These are phyloP conservation scores for Drosophila nigromelanica DNA, from an alignment of 1,140 invertebrate genomes.

Conservation along the genomic window DNA sequence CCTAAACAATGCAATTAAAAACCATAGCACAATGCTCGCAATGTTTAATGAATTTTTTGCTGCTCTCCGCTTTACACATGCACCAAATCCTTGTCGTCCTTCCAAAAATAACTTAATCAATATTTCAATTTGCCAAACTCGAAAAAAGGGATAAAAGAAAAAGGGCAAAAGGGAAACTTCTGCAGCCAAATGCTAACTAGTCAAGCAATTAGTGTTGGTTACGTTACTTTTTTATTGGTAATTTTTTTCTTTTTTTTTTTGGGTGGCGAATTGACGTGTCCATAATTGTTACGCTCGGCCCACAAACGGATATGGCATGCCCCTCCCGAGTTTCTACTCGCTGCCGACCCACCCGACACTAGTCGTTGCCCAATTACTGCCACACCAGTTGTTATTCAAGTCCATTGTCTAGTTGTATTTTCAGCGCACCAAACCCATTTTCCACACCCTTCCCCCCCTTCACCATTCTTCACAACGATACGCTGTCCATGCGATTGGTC, in stretches of 20 bases:
- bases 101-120: conserved; percentile 65
- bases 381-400: conserved; percentile 58
- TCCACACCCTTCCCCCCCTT: too few relatives aligned
- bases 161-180: conserved; percentile 4
- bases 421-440: not conserved
- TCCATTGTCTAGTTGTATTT: conserved; percentile 31
- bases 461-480: not conserved
- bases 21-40: not conserved
- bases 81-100: not conserved
- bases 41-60: conserved; percentile 15
- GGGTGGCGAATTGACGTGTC: conserved; percentile 16
- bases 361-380: conserved; percentile 62
- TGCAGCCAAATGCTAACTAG: conserved; percentile 55
- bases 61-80: not conserved
- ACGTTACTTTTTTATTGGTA: not conserved
- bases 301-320: conserved; percentile 35
- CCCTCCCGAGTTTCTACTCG: too few relatives aligned
- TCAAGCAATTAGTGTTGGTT: conserved; percentile 58
- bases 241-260: too few relatives aligned
- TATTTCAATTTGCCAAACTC: conserved; percentile 54
- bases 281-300: conserved; percentile 54
- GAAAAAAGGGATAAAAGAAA: not conserved
- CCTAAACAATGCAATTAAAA: too few relatives aligned
- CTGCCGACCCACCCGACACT: not conserved
- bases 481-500: conserved; percentile 23